These are phyloP conservation scores for Cladorhizidae sp. DNA, from an alignment of 37 sponge, comb jelly and placozoan species.

Conservation along the genomic window DNA sequence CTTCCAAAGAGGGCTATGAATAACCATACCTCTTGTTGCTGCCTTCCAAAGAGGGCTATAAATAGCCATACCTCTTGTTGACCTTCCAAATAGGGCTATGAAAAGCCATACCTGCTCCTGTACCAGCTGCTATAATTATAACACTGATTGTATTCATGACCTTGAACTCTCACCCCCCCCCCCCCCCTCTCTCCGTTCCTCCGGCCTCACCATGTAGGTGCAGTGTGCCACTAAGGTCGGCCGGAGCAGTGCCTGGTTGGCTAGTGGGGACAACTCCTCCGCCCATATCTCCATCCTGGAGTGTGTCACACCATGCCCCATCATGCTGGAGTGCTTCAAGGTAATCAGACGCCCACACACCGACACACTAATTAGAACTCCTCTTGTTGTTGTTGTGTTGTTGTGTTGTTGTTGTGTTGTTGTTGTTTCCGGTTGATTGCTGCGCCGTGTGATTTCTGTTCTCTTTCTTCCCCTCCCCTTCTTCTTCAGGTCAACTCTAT, in stretches of 20 bases:
- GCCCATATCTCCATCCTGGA: conserved; percentile 57
- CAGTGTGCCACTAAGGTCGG: conserved; percentile 71
- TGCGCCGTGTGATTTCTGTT: background rate
- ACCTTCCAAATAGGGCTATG: too few relatives aligned
- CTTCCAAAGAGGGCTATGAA: too few relatives aligned
- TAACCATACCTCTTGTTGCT: too few relatives aligned
- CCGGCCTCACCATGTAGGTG: conserved; percentile 51
- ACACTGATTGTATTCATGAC: too few relatives aligned
- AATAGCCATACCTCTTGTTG: too few relatives aligned
- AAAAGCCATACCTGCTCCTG: too few relatives aligned
- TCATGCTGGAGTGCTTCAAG: conserved; percentile 50
- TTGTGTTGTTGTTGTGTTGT: too few relatives aligned
- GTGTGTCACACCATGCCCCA: conserved; percentile 44
- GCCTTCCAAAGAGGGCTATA: too few relatives aligned
- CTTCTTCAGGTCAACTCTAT: conserved; percentile 26
- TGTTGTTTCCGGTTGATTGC: background rate
- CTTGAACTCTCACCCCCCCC: background rate
- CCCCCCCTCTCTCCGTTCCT: background rate
- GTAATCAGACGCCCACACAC: too few relatives aligned
- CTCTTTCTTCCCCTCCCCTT: background rate
- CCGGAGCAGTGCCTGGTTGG: conserved; percentile 66
- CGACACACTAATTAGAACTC: too few relatives aligned
- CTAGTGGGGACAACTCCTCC: conserved; percentile 22
- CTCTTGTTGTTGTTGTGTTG: too few relatives aligned
- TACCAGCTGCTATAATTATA: too few relatives aligned